Evolutionary conservation across 2,888 invertebrate genomes (phyloP).

Genomic region (Leptarthrus brevirostris): DNA sequence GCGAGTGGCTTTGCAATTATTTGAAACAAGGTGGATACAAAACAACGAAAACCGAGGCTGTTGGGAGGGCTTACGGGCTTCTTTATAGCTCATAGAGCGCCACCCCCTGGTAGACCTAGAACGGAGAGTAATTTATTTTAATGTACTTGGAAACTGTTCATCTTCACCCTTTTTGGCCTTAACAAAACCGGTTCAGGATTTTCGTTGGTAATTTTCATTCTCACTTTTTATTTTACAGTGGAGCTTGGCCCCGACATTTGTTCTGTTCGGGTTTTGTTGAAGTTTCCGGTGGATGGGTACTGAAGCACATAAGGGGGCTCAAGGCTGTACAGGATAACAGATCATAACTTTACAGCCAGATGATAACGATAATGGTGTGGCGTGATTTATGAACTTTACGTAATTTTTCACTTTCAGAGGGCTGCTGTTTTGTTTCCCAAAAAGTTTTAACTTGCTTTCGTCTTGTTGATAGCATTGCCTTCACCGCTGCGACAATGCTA

Average conservation of each 20-base stretch:
- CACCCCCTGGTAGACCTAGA: slow-evolving; percentile 20
- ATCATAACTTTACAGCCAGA: slow-evolving; percentile 37
- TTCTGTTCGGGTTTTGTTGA: background rate
- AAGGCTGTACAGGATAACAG: background rate
- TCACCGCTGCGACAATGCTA: background rate
- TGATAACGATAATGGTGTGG: slow-evolving; percentile 41
- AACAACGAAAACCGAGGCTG: background rate
- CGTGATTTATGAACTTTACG: slow-evolving; percentile 39
- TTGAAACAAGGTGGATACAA: slow-evolving; percentile 44
- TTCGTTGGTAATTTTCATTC: slow-evolving; percentile 41
- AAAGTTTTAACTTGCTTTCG: slow-evolving; percentile 26
- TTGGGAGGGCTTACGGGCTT: slow-evolving; percentile 30
- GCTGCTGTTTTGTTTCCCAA: too few relatives aligned
- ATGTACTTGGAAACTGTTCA: slow-evolving; percentile 50
- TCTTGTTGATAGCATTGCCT: background rate
- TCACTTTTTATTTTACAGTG: slow-evolving; percentile 6
- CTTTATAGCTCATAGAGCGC: slow-evolving; percentile 17
- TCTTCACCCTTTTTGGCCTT: slow-evolving; percentile 49
- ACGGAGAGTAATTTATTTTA: slow-evolving; percentile 50
- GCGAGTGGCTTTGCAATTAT: slow-evolving; percentile 36
- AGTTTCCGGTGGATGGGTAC: background rate
- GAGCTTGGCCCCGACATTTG: background rate
- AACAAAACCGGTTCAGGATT: slow-evolving; percentile 34
- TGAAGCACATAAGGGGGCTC: too few relatives aligned
- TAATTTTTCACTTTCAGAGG: slow-evolving; percentile 28